phyloP scores from a whole-genome alignment of 1,140 invertebrate genomes.

The Drosophila mauritiana region DNA sequence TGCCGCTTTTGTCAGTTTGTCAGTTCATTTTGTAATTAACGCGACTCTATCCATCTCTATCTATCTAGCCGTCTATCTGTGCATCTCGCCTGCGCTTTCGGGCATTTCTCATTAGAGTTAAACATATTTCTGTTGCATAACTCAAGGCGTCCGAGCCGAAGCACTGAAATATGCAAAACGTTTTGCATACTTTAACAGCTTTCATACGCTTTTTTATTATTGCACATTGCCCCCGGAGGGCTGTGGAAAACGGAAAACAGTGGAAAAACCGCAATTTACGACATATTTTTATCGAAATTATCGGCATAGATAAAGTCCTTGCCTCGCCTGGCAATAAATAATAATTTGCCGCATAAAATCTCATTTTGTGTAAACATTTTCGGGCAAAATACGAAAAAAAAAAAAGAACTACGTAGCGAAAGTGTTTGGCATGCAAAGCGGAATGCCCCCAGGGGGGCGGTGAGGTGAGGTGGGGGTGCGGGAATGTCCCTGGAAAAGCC shows the following conservation, averaged over 20 bases:
- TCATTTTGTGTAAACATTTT: constrained; percentile 57
- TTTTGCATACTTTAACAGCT: constrained; percentile 27
- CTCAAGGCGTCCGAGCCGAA: constrained; percentile 39
- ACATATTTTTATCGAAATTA: constrained; percentile 61
- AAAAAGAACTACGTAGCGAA: constrained; percentile 30
- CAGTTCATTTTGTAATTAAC: constrained; percentile 46
- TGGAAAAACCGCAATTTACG: constrained; percentile 45
- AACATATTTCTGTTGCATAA: constrained; percentile 50
- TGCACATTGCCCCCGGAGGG: constrained; percentile 2
- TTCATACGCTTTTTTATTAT: constrained; percentile 29
- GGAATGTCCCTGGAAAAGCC: not conserved
- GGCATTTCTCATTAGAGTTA: constrained; percentile 40
- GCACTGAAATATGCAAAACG: constrained; percentile 32
- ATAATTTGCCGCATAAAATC: constrained; percentile 53
- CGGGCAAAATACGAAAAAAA: constrained; percentile 1
- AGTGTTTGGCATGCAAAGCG: constrained; percentile 39
- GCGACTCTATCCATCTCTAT: constrained; percentile 6
- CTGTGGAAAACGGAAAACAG: not conserved
- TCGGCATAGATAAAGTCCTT: constrained; percentile 51
- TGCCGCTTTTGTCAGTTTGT: constrained; percentile 33
- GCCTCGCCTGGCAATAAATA: constrained; percentile 50
- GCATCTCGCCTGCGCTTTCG: not conserved
- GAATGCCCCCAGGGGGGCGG: not conserved
- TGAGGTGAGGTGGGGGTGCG: not conserved
- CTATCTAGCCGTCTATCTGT: not conserved